Percentiles rank a stretch among this genome's conserved stretches.
These are phyloP conservation scores for Neomorphus geoffroyi DNA, from an alignment of 2,797 vertebrate genomes.

Conservation along the genomic window DNA sequence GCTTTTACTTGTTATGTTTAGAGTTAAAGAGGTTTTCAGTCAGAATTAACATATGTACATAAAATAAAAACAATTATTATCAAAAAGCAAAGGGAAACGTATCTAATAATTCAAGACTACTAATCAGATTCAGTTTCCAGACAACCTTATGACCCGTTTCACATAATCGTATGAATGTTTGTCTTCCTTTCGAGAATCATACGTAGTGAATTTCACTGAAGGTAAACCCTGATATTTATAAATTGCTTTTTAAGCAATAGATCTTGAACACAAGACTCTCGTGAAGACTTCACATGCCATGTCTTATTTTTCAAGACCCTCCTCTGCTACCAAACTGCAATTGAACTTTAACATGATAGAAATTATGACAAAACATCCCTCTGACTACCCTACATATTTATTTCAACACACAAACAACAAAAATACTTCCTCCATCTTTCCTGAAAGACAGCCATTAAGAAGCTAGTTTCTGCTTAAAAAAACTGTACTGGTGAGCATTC, in stretches of 20 bases:
- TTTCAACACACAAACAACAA: not conserved
- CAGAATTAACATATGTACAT: not conserved
- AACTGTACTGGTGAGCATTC: not conserved
- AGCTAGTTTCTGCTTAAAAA: not conserved
- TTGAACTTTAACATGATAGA: not conserved
- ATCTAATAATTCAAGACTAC: not conserved
- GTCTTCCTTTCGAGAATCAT: not conserved
- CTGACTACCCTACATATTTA: not conserved
- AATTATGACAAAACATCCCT: not conserved
- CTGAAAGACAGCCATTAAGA: not conserved
- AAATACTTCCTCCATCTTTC: not conserved
- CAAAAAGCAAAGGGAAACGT: not conserved
- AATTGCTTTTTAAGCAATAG: not conserved
- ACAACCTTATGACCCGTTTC: not conserved
- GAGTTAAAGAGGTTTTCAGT: not conserved
- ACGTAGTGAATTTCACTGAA: not conserved
- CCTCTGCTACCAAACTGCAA: not conserved
- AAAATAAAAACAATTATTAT: not conserved
- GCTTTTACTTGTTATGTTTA: not conserved
- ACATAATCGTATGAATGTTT: rapidly evolving
- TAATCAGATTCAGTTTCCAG: not conserved
- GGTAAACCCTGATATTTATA: not conserved
- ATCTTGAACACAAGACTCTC: not conserved
- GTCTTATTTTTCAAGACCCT: not conserved
- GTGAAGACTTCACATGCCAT: not conserved